These are phyloP conservation scores for Epinephelus cyanopodus DNA, from an alignment of 2,113 vertebrate species.

Conservation along the genomic window DNA sequence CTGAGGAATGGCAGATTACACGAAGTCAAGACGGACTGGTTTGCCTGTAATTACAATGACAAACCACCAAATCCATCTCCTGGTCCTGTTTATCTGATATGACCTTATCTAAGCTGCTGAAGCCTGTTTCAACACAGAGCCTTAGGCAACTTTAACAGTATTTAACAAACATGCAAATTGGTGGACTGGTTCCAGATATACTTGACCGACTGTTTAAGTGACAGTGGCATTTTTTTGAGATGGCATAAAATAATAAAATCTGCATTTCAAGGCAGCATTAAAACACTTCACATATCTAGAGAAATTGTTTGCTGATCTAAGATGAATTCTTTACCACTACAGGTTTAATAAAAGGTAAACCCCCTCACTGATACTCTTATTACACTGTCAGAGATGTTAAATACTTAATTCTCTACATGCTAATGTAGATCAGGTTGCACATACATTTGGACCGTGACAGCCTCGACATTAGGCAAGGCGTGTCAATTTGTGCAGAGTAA, in stretches of 20 bases:
- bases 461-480: too few relatives aligned
- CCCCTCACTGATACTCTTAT: neutral
- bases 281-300: neutral
- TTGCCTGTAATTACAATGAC: conserved; percentile 71
- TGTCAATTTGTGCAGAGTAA: neutral
- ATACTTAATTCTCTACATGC: neutral
- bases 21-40: conserved; percentile 74
- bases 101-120: conserved; percentile 59
- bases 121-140: conserved; percentile 68
- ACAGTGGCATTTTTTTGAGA: neutral
- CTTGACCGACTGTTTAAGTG: conserved; percentile 27
- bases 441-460: neutral
- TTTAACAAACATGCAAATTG: conserved; percentile 42
- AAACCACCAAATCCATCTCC: conserved; percentile 61
- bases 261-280: neutral
- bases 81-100: conserved; percentile 68
- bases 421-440: neutral
- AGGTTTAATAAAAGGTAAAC: neutral
- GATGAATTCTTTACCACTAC: neutral
- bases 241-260: neutral
- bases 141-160: conserved; percentile 53
- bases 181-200: conserved; percentile 17
- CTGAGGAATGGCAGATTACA: conserved; percentile 74
- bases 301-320: neutral
- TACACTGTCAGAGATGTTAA: neutral